Evolutionary conservation across 2,797 vertebrate species (phyloP), one percentile per base, ranked within the genome.

Genomic region (Xenops minutus): DNA sequence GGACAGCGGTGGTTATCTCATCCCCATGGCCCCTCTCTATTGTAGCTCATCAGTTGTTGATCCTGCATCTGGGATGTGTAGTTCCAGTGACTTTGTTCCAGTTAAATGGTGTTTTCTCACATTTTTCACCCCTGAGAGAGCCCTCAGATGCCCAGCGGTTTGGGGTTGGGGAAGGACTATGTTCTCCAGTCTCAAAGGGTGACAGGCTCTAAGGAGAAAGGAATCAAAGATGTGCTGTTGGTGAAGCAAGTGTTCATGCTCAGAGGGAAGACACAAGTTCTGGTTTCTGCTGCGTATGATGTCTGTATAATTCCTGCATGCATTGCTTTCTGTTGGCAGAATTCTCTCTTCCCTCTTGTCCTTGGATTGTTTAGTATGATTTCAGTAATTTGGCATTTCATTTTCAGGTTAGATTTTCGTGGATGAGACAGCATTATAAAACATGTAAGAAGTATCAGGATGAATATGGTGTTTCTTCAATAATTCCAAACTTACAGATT

Each of bases 371-470:
- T 73, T 15, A 74, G 73, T 96, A 91, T 82, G 67, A 81, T 86
- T 91, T 93, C 96, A 97, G 54, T 97, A 84, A 95, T 63, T 88
- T 94, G 94, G 27, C 86, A 89, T 97, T 97, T 97, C 93, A 90
- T 97, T 97, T 97, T 69, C 98, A 98, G 98, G 97, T 98, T 95
- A 98, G 97, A 84, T 97, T 98, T 92, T 98, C 97, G 13, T 97
- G 97, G 92, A 98, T 98, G 98, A 98, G 98, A 95, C 96, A 97
- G 92, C 98, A 98, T 97, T 98, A 98, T 95, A 98, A 98, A 97
- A 97, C 96, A 4, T 98, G 98, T 97, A 98, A 97, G 96, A 98
- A 97, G 95, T 98, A 98, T 97, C 97, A 98, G 96, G 98, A 98
- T 96, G 98, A 98, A 96, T 98, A 97, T 96, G 98, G 97, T 93